Evolutionary conservation across 1,140 invertebrate species (phyloP), one percentile per base, ranked within the genome.

Genomic region (Drosophila parvula): DNA sequence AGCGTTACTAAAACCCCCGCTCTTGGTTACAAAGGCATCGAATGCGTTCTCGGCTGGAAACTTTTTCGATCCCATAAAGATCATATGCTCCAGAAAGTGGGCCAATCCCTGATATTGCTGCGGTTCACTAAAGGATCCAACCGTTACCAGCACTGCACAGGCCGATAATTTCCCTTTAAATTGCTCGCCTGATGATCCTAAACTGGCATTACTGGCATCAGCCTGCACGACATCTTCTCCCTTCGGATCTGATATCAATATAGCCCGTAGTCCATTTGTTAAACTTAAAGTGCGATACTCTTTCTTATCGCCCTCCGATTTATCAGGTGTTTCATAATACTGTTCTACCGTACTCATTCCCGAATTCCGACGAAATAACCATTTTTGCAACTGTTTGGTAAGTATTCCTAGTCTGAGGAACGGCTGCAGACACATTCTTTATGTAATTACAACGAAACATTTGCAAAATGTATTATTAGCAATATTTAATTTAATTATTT

Each of bases 31-130:
- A 82, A 95, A 97, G 4, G 95, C 92, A 92, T 97, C 96, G 83
- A 98, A 96, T 73, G 95, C 96, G 92, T 98, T 98, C 92, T 98
- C 97, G 90, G 95, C 93, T 5, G 96, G 96, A 93, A 95, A 98
- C 81, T 97, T 97, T 89, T 96, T 93, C 55, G 96, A 97, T 22
- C 97, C 98, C 95, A 98, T 97, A 88, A 98, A 98, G 9, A 99
- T 95, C 97, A 99, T 98, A 89, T 99, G 98, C 92, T 99, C 98
- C 59, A 98, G 94, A 45, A 99, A 98, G 92, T 99, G 98, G 4
- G 98, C 97, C 74, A 99, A 90, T 0, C 98, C 98, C 75, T 96
- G 97, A 48, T 98, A 94, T 68, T 96, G 93, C 41, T 92, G 85
- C 0, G 97, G 96, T 78, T 95, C 94, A 56, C 93, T 94, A 58